These are phyloP conservation scores for Anabacerthia variegaticeps DNA, from an alignment of 2,797 vertebrate genomes.

Conservation along the genomic window DNA sequence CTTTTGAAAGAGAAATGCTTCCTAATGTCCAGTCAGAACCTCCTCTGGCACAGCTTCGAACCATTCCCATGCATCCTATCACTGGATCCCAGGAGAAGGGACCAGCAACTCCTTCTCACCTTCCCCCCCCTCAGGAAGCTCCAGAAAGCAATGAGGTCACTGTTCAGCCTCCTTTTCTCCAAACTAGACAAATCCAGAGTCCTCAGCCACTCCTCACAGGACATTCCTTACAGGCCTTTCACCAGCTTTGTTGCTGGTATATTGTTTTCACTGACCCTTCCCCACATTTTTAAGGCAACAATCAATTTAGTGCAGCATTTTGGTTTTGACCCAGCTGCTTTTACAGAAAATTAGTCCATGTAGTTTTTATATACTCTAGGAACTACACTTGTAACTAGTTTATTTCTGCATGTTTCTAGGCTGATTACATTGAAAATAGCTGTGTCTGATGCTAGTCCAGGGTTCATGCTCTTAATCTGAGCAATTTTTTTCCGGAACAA, in stretches of 20 bases:
- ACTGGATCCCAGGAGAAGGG: not conserved
- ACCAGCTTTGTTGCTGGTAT: not conserved
- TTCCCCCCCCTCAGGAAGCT: not conserved
- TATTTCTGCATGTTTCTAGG: not conserved
- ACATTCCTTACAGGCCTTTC: not conserved
- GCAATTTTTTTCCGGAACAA: not conserved
- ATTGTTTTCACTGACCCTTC: not conserved
- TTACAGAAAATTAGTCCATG: not conserved
- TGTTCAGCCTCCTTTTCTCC: not conserved
- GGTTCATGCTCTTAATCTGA: not conserved
- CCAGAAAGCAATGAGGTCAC: not conserved
- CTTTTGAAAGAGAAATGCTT: not conserved
- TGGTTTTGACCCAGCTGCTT: not conserved
- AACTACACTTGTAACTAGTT: not conserved
- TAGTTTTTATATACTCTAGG: not conserved
- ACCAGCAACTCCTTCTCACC: not conserved
- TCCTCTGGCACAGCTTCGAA: not conserved
- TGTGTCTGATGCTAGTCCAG: not conserved
- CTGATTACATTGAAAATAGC: not conserved
- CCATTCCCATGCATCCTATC: accelerated
- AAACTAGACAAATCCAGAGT: not conserved
- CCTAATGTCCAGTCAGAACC: not conserved
- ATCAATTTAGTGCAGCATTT: not conserved
- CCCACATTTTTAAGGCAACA: not conserved
- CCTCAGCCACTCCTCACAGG: not conserved